phyloP scores from a whole-genome alignment of 2,113 vertebrate genomes.

The Gyps fulvus region DNA sequence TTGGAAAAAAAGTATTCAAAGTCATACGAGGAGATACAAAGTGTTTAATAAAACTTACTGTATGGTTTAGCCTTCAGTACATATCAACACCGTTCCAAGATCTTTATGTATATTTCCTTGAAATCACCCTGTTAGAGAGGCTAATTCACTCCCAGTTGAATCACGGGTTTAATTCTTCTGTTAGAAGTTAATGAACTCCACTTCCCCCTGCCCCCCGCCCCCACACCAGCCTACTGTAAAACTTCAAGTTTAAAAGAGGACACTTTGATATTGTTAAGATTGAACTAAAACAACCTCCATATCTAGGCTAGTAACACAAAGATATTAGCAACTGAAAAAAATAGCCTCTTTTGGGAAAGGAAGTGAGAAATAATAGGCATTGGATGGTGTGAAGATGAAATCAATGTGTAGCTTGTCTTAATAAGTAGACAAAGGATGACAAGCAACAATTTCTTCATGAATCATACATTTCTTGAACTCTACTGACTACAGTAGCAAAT shows the following conservation, averaged over 20 bases:
- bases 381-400: not conserved
- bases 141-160: not conserved
- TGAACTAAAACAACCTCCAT: not conserved
- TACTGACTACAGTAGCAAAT: not conserved
- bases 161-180: not conserved
- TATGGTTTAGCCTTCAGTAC: not conserved
- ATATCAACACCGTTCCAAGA: not conserved
- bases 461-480: not conserved
- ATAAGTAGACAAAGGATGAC: not conserved
- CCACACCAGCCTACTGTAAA: not conserved
- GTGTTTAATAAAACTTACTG: not conserved
- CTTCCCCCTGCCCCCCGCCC: not conserved
- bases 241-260: not conserved
- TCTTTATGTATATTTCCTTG: not conserved
- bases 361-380: not conserved
- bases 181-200: not conserved
- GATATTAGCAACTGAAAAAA: not conserved
- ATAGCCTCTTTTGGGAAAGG: not conserved
- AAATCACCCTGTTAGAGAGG: not conserved
- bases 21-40: not conserved
- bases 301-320: not conserved
- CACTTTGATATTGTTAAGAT: not conserved
- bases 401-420: not conserved
- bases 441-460: not conserved
- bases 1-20: not conserved